These are phyloP conservation scores for Drosophila kurseongensis DNA, from an alignment of 1,140 invertebrate species.

Conservation along the genomic window DNA sequence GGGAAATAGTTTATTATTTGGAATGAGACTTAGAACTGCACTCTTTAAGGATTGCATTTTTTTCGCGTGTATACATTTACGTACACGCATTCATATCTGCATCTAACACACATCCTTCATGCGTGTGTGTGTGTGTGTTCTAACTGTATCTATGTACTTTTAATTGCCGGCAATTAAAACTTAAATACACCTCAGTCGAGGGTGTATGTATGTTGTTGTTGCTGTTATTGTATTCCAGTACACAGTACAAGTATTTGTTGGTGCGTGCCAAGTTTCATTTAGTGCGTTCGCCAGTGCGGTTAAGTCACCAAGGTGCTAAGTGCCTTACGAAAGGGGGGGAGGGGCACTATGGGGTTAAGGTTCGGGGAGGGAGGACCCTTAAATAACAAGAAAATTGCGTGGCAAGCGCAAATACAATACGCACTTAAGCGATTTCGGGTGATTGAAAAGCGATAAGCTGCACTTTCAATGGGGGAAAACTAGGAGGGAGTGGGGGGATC, in stretches of 20 bases:
- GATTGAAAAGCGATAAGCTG: slow-evolving; percentile 55
- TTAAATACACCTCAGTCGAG: slow-evolving; percentile 61
- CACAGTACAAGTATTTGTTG: slow-evolving; percentile 11
- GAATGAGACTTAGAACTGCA: no score
- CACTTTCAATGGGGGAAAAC: slow-evolving; percentile 2
- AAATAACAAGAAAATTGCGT: slow-evolving; percentile 76
- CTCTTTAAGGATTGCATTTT: neutral
- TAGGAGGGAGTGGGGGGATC: neutral
- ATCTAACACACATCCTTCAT: slow-evolving; percentile 42
- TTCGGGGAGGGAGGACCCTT: slow-evolving; percentile 14
- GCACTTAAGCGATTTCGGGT: slow-evolving; percentile 46
- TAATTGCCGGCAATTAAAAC: slow-evolving; percentile 84
- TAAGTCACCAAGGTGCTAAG: slow-evolving; percentile 80
- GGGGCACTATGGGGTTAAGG: slow-evolving; percentile 2
- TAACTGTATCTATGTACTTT: slow-evolving; percentile 75
- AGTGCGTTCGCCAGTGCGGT: slow-evolving; percentile 66
- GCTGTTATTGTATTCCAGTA: neutral
- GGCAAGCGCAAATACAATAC: slow-evolving; percentile 61
- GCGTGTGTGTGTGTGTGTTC: slow-evolving; percentile 11
- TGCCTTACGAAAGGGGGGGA: slow-evolving; percentile 21
- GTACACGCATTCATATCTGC: slow-evolving; percentile 36
- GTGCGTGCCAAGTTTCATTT: slow-evolving; percentile 75
- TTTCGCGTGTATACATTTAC: slow-evolving; percentile 5
- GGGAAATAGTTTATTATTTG: no score
- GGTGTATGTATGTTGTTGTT: slow-evolving; percentile 18